Conservation (phyloP, 1,140 invertebrate species). For the Ceratosolen fusciceps region DNA sequence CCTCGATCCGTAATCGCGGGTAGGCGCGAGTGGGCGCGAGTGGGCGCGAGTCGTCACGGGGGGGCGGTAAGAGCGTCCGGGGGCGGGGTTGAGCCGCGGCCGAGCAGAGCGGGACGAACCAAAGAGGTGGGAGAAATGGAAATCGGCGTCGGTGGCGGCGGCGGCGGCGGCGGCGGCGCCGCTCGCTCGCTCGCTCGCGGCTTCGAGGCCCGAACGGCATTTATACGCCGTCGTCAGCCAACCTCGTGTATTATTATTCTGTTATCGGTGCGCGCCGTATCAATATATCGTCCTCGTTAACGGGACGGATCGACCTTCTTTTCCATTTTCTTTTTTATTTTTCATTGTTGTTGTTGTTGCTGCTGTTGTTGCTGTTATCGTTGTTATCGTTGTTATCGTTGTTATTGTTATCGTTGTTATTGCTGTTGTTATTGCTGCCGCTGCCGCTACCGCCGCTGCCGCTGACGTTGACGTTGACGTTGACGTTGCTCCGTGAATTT, state of each 20-base stretch:
- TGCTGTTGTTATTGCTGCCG: no score
- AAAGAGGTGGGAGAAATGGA: constrained; percentile 4
- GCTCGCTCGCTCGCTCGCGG: neutral
- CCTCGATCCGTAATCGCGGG: no score
- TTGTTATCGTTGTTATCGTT: no score
- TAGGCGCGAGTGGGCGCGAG: neutral
- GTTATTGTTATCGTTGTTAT: no score
- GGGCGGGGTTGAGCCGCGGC: neutral
- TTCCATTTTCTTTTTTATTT: no score
- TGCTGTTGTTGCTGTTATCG: no score
- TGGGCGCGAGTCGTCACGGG: neutral
- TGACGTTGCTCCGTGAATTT: no score
- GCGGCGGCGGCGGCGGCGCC: neutral
- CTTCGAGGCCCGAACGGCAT: constrained; percentile 21
- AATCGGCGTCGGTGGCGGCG: constrained; percentile 21
- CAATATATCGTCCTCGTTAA: neutral
- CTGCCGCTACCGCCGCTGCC: no score
- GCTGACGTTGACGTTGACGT: no score
- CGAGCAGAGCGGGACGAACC: neutral
- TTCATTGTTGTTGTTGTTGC: no score
- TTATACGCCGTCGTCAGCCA: constrained; percentile 31
- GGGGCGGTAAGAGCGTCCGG: neutral
- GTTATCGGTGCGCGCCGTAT: constrained; percentile 38
- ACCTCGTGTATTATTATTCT: constrained; percentile 36
- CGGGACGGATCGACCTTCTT: neutral